Conservation (phyloP, 2,888 invertebrate genomes). For the Eueremaeus valkanovi region DNA sequence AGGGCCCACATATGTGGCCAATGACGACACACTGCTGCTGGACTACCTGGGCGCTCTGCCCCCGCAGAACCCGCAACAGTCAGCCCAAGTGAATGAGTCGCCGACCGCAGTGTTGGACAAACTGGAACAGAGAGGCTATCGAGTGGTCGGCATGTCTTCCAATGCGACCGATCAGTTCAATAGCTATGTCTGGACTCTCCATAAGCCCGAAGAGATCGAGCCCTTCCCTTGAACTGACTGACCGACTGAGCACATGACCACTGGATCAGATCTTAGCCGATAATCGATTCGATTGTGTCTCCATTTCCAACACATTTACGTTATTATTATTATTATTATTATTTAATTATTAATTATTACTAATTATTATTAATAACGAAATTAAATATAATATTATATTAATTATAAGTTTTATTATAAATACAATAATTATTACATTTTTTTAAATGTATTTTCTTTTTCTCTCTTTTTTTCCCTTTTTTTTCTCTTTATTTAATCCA, state of each 20-base stretch:
- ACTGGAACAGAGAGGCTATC: constrained; percentile 54
- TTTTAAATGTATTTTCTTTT: too few relatives aligned
- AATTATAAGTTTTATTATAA: too few relatives aligned
- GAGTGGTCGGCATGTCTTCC: constrained; percentile 54
- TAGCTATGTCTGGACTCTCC: constrained; percentile 57
- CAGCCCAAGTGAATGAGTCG: constrained; percentile 46
- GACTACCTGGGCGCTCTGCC: constrained; percentile 8
- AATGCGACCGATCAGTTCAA: constrained; percentile 52
- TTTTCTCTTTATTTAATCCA: too few relatives aligned
- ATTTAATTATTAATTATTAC: too few relatives aligned
- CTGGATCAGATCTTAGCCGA: neutral
- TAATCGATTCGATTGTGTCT: neutral
- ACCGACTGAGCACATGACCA: neutral
- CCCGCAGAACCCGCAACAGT: neutral
- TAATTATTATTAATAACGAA: too few relatives aligned
- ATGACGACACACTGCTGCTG: neutral
- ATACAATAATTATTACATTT: too few relatives aligned
- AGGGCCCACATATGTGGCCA: constrained; percentile 25
- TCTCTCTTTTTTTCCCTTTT: too few relatives aligned
- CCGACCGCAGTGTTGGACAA: constrained; percentile 55
- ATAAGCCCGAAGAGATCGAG: constrained; percentile 48
- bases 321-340: too few relatives aligned
- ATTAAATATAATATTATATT: too few relatives aligned
- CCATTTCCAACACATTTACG: neutral
- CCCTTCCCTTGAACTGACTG: constrained; percentile 11